A percentile compares a stretch with the other conserved stretches of the same genome.
Evolutionary conservation across 2,888 invertebrate genomes (phyloP).

Genomic region (Blera fallax): DNA sequence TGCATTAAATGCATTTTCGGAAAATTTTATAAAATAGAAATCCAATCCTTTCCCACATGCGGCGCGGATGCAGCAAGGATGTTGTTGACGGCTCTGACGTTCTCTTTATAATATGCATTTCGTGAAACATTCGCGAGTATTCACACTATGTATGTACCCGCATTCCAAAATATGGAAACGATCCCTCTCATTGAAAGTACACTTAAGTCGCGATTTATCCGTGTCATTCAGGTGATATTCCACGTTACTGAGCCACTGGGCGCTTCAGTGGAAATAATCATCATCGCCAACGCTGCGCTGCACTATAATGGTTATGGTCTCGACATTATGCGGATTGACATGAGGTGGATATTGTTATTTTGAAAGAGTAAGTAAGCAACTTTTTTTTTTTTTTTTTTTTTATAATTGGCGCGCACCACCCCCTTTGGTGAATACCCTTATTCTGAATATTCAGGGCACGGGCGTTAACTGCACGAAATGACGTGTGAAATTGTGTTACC

Average conservation of each 20-base stretch:
- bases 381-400: no score
- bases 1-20: not conserved
- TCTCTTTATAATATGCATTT: not conserved
- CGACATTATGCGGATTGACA: not conserved
- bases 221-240: not conserved
- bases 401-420: no score
- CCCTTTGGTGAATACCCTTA: no score
- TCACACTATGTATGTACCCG: not conserved
- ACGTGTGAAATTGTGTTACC: not conserved
- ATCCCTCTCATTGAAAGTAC: not conserved
- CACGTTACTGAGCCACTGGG: not conserved
- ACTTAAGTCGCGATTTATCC: not conserved
- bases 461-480: not conserved
- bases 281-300: not conserved
- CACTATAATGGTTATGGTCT: not conserved
- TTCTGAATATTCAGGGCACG: no score
- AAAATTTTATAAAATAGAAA: not conserved
- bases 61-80: no score
- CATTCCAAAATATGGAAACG: not conserved
- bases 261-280: not conserved
- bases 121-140: not conserved
- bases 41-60: no score
- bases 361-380: not conserved
- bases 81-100: not conserved
- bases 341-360: not conserved